Conservation (phyloP, 1,140 invertebrate genomes). For the Idris sp. region DNA sequence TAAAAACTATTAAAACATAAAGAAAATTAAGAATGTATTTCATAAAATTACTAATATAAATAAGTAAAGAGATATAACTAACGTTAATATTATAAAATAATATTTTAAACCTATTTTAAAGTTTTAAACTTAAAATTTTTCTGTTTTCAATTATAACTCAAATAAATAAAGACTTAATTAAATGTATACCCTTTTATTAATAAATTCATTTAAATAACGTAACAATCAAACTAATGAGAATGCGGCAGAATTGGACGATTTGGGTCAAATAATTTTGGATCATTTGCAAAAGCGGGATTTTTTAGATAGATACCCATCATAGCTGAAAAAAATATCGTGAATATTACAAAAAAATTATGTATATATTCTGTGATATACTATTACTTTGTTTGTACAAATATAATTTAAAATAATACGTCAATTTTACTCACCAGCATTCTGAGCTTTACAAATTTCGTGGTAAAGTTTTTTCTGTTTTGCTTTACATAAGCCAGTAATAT, state of each 20-base stretch:
- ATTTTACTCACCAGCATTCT: conserved; percentile 79
- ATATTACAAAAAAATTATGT: too few relatives aligned
- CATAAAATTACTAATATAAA: too few relatives aligned
- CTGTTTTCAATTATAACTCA: too few relatives aligned
- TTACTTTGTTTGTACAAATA: neutral
- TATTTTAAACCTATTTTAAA: too few relatives aligned
- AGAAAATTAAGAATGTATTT: too few relatives aligned
- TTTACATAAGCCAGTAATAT: conserved; percentile 93
- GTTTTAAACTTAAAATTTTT: too few relatives aligned
- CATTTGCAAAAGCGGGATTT: conserved; percentile 85
- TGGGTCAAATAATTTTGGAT: conserved; percentile 92
- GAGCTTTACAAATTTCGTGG: conserved; percentile 85
- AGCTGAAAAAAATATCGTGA: too few relatives aligned
- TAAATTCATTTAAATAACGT: conserved; percentile 8
- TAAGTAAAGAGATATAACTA: too few relatives aligned
- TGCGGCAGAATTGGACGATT: conserved; percentile 89
- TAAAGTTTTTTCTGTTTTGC: conserved; percentile 85
- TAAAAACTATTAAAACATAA: too few relatives aligned
- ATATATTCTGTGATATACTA: too few relatives aligned
- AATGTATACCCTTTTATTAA: conserved; percentile 22
- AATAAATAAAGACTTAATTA: too few relatives aligned
- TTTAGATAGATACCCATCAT: conserved; percentile 88
- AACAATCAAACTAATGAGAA: conserved; percentile 82
- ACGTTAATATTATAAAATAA: too few relatives aligned
- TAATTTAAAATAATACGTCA: neutral